Percentiles rank a stretch among this genome's conserved stretches.
phyloP scores from a whole-genome alignment of 2,113 vertebrate genomes.

The Corydoras maculifer region DNA sequence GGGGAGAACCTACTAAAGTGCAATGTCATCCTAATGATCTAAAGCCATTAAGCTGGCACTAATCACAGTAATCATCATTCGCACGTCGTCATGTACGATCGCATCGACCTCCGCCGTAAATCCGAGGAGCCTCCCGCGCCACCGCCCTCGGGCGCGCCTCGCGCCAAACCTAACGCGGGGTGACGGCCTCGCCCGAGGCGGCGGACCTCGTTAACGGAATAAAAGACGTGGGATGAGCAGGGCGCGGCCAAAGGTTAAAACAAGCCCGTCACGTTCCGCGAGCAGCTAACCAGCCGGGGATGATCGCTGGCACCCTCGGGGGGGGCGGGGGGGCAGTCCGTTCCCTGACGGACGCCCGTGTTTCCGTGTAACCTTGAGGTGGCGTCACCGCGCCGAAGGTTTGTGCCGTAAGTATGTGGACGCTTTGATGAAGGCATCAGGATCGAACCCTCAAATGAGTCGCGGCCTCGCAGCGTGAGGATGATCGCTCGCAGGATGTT shows the following conservation, averaged over 20 bases:
- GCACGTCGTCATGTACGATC: too few relatives aligned
- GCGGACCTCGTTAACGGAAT: constrained; percentile 21
- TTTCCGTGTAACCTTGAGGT: constrained; percentile 74
- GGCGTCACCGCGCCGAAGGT: constrained; percentile 49
- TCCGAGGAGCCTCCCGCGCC: too few relatives aligned
- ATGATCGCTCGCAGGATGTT: too few relatives aligned
- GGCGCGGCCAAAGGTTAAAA: not conserved
- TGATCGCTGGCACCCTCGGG: constrained; percentile 63
- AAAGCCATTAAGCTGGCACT: too few relatives aligned
- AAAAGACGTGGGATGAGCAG: constrained; percentile 7
- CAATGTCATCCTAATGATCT: too few relatives aligned
- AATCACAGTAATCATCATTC: too few relatives aligned
- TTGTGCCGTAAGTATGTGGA: not conserved
- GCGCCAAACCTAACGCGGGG: not conserved
- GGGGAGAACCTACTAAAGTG: too few relatives aligned
- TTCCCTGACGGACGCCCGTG: constrained; percentile 65
- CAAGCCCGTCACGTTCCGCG: constrained; percentile 46
- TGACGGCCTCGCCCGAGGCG: not conserved
- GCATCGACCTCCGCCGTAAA: too few relatives aligned
- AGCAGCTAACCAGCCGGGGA: constrained; percentile 75
- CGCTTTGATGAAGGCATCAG: not conserved
- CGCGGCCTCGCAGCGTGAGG: too few relatives aligned
- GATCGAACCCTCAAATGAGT: too few relatives aligned
- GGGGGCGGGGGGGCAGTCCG: constrained; percentile 38
- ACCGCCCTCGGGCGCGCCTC: too few relatives aligned